Evolutionary conservation across 2,888 invertebrate species (phyloP).

Genomic region (Bellardia pandia): DNA sequence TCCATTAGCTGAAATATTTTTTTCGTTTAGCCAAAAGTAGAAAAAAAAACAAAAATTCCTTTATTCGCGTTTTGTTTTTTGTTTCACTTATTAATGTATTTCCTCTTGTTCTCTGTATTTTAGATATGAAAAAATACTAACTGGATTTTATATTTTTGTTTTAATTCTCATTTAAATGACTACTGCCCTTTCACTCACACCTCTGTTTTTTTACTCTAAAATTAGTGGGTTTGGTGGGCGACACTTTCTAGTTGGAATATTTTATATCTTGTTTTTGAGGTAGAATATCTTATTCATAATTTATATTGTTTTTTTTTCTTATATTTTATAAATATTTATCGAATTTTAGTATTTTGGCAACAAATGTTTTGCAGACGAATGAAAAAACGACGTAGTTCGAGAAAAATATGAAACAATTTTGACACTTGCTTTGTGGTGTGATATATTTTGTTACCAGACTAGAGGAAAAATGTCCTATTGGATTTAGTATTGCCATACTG

Average conservation of each 20-base stretch:
- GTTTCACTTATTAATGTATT: slow-evolving; percentile 38
- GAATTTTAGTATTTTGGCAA: slow-evolving; percentile 53
- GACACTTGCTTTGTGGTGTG: slow-evolving; percentile 62
- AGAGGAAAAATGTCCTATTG: not conserved
- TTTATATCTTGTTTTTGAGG: not conserved
- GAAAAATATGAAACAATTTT: slow-evolving; percentile 56
- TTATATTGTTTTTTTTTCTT: not conserved
- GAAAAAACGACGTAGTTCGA: slow-evolving; percentile 65
- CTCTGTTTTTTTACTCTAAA: slow-evolving; percentile 21
- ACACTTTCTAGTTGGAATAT: slow-evolving; percentile 66
- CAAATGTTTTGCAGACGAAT: slow-evolving; percentile 54
- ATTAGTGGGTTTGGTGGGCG: slow-evolving; percentile 43
- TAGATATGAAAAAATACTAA: slow-evolving; percentile 37
- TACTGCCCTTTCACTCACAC: slow-evolving; percentile 59
- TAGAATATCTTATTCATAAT: not conserved
- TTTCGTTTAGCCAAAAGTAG: slow-evolving; percentile 15
- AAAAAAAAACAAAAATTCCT: slow-evolving; percentile 13
- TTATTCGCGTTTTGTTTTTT: not conserved
- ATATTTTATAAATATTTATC: slow-evolving; percentile 1
- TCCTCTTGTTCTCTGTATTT: slow-evolving; percentile 5
- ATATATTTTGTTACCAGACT: not conserved
- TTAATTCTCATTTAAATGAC: slow-evolving; percentile 50
- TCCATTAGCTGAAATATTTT: slow-evolving; percentile 51
- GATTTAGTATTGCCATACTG: not conserved
- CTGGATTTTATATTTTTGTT: slow-evolving; percentile 57